A percentile compares a stretch with the other conserved stretches of the same genome.
Conservation (phyloP, 2,888 invertebrate genomes). For the Beris chalybata region DNA sequence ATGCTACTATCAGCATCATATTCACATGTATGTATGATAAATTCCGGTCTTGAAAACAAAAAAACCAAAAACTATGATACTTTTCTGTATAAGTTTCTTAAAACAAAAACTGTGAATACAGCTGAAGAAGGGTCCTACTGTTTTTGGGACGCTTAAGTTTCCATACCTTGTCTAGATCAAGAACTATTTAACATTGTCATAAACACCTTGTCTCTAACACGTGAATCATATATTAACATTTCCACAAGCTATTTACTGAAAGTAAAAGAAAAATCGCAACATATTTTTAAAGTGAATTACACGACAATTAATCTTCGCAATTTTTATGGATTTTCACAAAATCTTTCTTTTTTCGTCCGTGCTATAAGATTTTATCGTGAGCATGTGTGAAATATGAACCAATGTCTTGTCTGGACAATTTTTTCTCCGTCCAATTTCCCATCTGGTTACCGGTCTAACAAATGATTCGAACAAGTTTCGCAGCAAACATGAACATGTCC, state of each 20-base stretch:
- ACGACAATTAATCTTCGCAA: conserved; percentile 25
- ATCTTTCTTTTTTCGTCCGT: neutral
- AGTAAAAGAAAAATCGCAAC: conserved; percentile 12
- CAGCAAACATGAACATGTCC: neutral
- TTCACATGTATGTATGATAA: no score
- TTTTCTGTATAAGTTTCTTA: no score
- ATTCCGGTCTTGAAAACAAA: no score
- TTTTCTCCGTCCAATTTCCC: neutral
- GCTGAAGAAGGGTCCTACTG: no score
- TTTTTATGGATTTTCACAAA: conserved; percentile 27
- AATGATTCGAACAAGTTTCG: neutral
- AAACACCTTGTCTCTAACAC: conserved; percentile 11
- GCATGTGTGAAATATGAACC: conserved; percentile 20
- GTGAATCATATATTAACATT: conserved; percentile 14
- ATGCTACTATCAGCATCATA: no score
- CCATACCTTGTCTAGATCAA: no score
- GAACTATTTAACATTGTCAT: no score
- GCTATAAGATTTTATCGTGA: neutral
- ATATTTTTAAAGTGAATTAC: conserved; percentile 22
- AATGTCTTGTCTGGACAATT: conserved; percentile 2
- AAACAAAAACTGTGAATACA: no score
- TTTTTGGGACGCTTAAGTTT: no score
- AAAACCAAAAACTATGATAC: no score
- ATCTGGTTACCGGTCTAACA: neutral
- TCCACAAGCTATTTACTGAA: neutral